Evolutionary conservation across 2,797 vertebrate genomes (phyloP).

Genomic region (Sylvilagus floridanus): DNA sequence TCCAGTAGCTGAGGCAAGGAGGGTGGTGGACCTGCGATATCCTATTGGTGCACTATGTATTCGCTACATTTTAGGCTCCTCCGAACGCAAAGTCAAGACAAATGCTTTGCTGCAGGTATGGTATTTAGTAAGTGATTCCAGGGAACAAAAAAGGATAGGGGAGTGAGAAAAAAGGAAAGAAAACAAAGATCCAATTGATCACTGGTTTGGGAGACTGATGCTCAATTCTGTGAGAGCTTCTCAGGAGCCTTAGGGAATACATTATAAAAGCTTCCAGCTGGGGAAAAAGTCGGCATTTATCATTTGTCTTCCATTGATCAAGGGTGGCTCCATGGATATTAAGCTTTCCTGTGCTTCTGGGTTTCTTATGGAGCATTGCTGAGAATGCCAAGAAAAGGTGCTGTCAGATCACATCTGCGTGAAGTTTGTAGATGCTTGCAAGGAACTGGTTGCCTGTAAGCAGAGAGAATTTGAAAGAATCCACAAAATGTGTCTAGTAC

Average conservation of each 20-base stretch:
- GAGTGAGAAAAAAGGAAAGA: background rate
- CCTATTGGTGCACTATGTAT: background rate
- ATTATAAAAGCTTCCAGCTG: background rate
- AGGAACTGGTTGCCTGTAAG: background rate
- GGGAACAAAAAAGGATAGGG: background rate
- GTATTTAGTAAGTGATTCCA: background rate
- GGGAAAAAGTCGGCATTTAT: background rate
- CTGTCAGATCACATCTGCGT: background rate
- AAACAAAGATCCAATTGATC: background rate
- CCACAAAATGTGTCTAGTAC: background rate
- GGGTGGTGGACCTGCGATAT: background rate
- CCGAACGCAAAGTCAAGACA: background rate
- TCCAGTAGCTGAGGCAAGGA: background rate
- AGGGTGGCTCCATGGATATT: background rate
- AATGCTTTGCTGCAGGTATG: background rate
- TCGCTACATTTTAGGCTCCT: background rate
- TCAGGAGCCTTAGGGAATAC: background rate
- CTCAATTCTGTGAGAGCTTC: background rate
- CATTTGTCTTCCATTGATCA: background rate
- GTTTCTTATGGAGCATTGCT: background rate
- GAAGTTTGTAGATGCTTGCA: background rate
- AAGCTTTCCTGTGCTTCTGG: background rate
- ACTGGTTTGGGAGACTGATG: background rate
- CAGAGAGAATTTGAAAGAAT: background rate
- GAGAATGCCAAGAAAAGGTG: conserved; percentile 14